A percentile compares a stretch with the other conserved stretches of the same genome.
Evolutionary conservation across 2,888 invertebrate genomes (phyloP).

Genomic region (Pristionchus entomophagus): DNA sequence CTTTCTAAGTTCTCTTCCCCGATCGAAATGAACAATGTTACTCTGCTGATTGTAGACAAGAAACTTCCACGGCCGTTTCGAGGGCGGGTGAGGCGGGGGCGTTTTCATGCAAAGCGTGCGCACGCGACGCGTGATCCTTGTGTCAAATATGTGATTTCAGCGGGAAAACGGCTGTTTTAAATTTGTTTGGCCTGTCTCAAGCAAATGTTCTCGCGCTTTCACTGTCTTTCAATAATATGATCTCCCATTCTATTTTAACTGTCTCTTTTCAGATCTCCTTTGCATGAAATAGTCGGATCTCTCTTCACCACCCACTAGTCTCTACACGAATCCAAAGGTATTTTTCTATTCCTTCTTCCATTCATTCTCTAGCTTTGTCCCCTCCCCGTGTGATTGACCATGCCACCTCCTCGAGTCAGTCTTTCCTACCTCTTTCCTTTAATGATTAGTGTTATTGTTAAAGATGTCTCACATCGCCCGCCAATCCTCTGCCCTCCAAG

Average conservation of each 20-base stretch:
- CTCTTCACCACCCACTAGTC: not conserved
- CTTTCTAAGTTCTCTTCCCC: too few species aligned
- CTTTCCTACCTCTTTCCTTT: not conserved
- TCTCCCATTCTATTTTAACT: not conserved
- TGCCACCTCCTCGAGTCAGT: slow-evolving; percentile 36
- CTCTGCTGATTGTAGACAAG: too few species aligned
- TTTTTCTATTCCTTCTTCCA: too few species aligned
- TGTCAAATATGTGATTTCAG: too few species aligned
- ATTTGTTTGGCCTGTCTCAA: too few species aligned
- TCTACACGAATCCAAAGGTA: not conserved
- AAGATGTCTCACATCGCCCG: slow-evolving; percentile 31
- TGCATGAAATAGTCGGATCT: slow-evolving; percentile 17
- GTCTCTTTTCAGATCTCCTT: not conserved
- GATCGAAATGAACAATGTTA: too few species aligned
- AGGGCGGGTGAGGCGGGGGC: too few species aligned
- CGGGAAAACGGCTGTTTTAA: too few species aligned
- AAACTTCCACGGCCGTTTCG: too few species aligned
- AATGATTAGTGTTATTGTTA: not conserved
- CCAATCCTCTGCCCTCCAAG: not conserved
- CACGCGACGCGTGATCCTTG: too few species aligned
- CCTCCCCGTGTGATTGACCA: slow-evolving; percentile 9
- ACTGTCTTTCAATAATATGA: not conserved
- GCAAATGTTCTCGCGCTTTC: too few species aligned
- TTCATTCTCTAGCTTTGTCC: slow-evolving; percentile 17
- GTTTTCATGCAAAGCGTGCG: too few species aligned